Conservation (phyloP, 2,797 vertebrate species). For the Zalophus californianus region DNA sequence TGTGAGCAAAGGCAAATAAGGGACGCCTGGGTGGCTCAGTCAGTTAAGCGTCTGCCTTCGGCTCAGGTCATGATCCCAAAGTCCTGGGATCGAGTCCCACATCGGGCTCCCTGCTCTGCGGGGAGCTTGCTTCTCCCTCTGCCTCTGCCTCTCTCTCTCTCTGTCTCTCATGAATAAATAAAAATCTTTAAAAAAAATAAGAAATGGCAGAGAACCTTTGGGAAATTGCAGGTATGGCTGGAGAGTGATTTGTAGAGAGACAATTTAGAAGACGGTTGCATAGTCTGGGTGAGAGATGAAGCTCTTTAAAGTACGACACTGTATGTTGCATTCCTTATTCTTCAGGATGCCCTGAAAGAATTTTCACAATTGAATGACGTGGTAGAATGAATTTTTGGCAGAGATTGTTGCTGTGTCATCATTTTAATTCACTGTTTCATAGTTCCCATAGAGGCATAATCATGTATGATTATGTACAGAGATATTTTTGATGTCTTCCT, state of each 20-base stretch:
- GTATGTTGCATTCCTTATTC: not conserved
- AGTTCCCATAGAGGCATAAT: not conserved
- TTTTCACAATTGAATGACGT: not conserved
- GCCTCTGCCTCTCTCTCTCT: too few species aligned
- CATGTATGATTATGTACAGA: not conserved
- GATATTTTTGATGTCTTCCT: not conserved
- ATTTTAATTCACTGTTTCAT: not conserved
- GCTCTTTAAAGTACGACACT: not conserved
- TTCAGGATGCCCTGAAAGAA: not conserved
- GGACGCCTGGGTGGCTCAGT: too few species aligned
- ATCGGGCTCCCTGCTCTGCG: too few species aligned
- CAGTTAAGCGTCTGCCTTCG: too few species aligned
- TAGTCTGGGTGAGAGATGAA: not conserved
- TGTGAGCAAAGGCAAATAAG: not conserved
- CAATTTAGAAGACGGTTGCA: not conserved
- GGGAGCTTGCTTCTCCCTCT: too few species aligned
- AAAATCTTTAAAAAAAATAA: not conserved
- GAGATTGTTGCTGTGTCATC: not conserved
- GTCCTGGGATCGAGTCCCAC: too few species aligned
- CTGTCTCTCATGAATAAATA: too few species aligned
- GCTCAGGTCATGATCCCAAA: too few species aligned
- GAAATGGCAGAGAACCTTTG: constrained; percentile 9
- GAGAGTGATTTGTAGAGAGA: not conserved
- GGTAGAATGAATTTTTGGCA: not conserved
- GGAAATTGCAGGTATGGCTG: not conserved